Evolutionary conservation across 1,140 invertebrate genomes (phyloP).

Genomic region (Chironomus tepperi): DNA sequence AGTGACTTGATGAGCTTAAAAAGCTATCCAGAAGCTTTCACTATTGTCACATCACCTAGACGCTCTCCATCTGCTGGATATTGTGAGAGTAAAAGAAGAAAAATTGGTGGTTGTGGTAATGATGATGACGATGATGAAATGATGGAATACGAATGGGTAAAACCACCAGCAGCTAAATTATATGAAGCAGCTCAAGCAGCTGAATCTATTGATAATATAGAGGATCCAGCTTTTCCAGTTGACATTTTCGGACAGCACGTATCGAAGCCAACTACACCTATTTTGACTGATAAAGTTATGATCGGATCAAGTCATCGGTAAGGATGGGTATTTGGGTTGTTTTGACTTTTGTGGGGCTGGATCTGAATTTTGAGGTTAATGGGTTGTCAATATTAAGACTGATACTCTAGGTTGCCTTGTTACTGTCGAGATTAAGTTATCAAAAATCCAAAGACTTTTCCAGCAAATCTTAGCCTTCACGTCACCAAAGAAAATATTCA

Average conservation of each 20-base stretch:
- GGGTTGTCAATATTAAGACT: no score
- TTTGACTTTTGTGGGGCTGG: no score
- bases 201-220: not conserved
- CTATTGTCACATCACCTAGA: not conserved
- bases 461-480: no score
- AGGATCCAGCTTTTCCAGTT: not conserved
- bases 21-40: not conserved
- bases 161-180: not conserved
- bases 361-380: no score
- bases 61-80: not conserved
- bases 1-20: slow-evolving; percentile 2
- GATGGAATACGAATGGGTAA: not conserved
- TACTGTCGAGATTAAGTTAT: no score
- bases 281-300: slow-evolving; percentile 2
- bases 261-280: not conserved
- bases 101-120: not conserved
- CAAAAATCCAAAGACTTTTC: no score
- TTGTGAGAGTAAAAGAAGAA: not conserved
- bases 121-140: slow-evolving; percentile 6
- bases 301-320: slow-evolving; percentile 4
- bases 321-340: not conserved
- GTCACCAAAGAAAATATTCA: not conserved
- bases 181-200: slow-evolving; percentile 12
- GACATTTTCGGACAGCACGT: not conserved
- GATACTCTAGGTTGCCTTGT: no score